Conservation (phyloP, 2,113 vertebrate species). For the Ivindomyrus marchei region DNA sequence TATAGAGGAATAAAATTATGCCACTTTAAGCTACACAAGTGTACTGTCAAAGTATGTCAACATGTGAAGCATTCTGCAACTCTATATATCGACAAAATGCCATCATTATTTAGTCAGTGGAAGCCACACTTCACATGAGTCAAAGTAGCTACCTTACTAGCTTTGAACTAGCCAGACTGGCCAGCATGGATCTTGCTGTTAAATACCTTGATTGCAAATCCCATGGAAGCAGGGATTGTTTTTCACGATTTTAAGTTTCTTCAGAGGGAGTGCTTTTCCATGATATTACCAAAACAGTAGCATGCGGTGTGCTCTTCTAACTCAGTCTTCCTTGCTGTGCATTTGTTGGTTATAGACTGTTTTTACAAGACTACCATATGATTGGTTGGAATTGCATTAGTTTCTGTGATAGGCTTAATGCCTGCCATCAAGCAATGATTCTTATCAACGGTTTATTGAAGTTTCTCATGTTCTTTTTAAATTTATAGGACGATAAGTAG, state of each 20-base stretch:
- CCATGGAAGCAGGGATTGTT: background rate
- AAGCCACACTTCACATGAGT: no score
- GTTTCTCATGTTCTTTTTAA: background rate
- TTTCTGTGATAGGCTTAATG: background rate
- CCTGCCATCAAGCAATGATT: background rate
- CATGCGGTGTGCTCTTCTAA: background rate
- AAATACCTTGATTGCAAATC: background rate
- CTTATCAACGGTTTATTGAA: background rate
- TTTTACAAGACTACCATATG: background rate
- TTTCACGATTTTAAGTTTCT: background rate
- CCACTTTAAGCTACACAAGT: no score
- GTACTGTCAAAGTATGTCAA: no score
- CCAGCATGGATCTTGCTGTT: background rate
- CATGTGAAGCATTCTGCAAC: no score
- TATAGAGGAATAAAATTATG: no score
- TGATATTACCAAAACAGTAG: background rate
- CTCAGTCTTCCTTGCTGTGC: background rate
- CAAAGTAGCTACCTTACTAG: no score
- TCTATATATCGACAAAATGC: no score
- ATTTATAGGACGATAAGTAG: background rate
- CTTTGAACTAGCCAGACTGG: no score
- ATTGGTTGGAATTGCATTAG: background rate
- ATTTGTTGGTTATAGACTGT: background rate
- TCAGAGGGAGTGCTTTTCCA: background rate
- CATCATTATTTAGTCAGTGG: no score